Conservation (phyloP, 1,140 invertebrate genomes). For the Manduca sexta region DNA sequence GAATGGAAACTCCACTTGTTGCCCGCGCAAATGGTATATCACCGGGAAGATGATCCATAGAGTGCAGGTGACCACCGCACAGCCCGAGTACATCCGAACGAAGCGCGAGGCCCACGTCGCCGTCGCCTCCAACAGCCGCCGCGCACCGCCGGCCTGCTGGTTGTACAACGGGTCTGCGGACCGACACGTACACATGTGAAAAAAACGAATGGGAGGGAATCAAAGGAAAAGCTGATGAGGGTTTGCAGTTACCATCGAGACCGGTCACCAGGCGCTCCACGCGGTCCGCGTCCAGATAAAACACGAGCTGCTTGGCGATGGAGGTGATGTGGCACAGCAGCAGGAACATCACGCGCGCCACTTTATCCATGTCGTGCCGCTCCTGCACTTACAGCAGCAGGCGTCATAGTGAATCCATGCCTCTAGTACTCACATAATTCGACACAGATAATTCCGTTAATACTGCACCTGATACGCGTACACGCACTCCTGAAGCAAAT, state of each 20-base stretch:
- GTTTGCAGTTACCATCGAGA: constrained; percentile 28
- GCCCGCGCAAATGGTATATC: constrained; percentile 18
- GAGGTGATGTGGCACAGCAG: constrained; percentile 59
- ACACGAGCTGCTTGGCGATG: constrained; percentile 49
- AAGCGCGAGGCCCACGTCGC: constrained; percentile 28
- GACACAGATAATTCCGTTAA: neutral
- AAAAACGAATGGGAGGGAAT: constrained; percentile 26
- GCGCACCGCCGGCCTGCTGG: neutral
- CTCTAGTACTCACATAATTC: neutral
- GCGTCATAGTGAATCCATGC: neutral
- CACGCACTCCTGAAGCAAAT: constrained; percentile 44
- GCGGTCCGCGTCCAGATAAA: constrained; percentile 32
- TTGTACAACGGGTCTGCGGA: constrained; percentile 25
- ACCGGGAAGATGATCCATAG: constrained; percentile 50
- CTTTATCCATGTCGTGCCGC: constrained; percentile 39
- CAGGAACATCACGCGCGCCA: constrained; percentile 57
- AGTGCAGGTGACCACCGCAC: constrained; percentile 45
- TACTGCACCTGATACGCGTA: constrained; percentile 40
- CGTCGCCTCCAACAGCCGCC: constrained; percentile 9
- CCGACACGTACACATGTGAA: neutral
- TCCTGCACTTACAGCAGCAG: constrained; percentile 20
- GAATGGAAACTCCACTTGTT: constrained; percentile 40
- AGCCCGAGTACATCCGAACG: constrained; percentile 36
- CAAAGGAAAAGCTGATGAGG: constrained; percentile 56
- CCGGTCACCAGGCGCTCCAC: constrained; percentile 34